Evolutionary conservation across 1,140 invertebrate species (phyloP), one percentile per base, ranked within the genome.

Genomic region (Pseudomyrmex gracilis): DNA sequence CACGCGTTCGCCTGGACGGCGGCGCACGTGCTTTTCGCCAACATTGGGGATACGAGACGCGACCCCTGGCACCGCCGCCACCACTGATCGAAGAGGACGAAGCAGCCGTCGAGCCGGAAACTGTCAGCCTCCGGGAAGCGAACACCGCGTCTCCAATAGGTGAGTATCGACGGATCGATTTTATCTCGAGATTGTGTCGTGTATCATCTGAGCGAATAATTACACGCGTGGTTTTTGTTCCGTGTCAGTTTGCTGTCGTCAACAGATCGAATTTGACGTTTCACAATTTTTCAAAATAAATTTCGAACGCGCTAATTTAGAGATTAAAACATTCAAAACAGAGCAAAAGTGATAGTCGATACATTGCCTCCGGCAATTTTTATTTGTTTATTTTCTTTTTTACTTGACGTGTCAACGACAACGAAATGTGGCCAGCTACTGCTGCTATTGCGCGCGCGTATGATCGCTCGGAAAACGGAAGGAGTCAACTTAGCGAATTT

Each of bases 1-100:
- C 96, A 20, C 95, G 96, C 8, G 96, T 97, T 7, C 94, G 96
- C 53, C 92, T 97, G 77, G 96, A 97, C 89, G 96, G 96, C 13
- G 96, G 96, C 9, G 95, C 95, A 13, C 94, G 95, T 86, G 93
- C 95, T 85, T 95, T 96, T 91, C 92, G 96, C 45, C 94, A 95
- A 68, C 93, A 95, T 71, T 96, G 96, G 96, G 96, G 94, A 86
- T 97, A 94, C 93, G 96, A 95, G 78, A 92, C 95, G 24, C 93
- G 95, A 71, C 95, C 95, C 86, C 91, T 96, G 91, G 95, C 95
- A 51, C 95, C 96, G 2, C 96, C 96, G n/a, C 96, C 96, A 2
- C 95, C 96, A 49, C 95, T 96, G 55, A 95, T 96, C 64, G 96
- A 96, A 74, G 96, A 97, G 90, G 96, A 96, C 82, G 95, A 95